Evolutionary conservation across 2,888 invertebrate genomes (phyloP).

Genomic region (Oxyteleia sp.): DNA sequence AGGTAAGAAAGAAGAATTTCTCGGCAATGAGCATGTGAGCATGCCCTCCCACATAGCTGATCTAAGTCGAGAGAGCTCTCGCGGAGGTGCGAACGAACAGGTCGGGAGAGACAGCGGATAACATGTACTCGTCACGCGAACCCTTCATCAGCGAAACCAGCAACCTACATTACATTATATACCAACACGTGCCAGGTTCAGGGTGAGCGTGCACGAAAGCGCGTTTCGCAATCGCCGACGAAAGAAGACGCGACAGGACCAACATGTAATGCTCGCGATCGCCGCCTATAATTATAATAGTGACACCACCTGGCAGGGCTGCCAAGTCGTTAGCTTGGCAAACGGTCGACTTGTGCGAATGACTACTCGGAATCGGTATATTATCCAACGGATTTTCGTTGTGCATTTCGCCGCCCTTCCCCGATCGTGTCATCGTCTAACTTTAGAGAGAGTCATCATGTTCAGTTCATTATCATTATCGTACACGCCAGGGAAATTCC

Average conservation of each 20-base stretch:
- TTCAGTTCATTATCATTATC: slow-evolving; percentile 22
- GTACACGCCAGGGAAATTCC: background rate
- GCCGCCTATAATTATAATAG: slow-evolving; percentile 82
- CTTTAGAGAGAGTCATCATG: slow-evolving; percentile 15
- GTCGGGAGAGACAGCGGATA: slow-evolving; percentile 83
- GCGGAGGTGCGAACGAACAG: slow-evolving; percentile 84
- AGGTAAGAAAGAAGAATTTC: slow-evolving; percentile 59
- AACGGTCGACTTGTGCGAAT: slow-evolving; percentile 81
- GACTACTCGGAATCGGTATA: slow-evolving; percentile 80
- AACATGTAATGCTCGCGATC: slow-evolving; percentile 47
- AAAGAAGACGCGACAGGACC: slow-evolving; percentile 71
- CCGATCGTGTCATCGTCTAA: slow-evolving; percentile 29
- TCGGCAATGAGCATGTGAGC: slow-evolving; percentile 57
- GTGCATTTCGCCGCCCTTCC: slow-evolving; percentile 78
- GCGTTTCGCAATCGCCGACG: slow-evolving; percentile 46
- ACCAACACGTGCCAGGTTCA: slow-evolving; percentile 81
- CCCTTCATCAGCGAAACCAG: slow-evolving; percentile 86
- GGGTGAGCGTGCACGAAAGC: slow-evolving; percentile 76
- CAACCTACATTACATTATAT: slow-evolving; percentile 82
- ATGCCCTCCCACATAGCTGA: slow-evolving; percentile 61
- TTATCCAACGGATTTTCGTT: slow-evolving; percentile 81
- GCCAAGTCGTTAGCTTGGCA: slow-evolving; percentile 84
- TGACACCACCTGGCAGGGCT: slow-evolving; percentile 84
- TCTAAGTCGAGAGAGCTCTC: slow-evolving; percentile 23
- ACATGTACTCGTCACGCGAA: slow-evolving; percentile 86